A percentile compares a stretch with the other conserved stretches of the same genome.
Evolutionary conservation across 2,113 vertebrate genomes (phyloP).

Genomic region (Brachyhypopomus occidentalis): DNA sequence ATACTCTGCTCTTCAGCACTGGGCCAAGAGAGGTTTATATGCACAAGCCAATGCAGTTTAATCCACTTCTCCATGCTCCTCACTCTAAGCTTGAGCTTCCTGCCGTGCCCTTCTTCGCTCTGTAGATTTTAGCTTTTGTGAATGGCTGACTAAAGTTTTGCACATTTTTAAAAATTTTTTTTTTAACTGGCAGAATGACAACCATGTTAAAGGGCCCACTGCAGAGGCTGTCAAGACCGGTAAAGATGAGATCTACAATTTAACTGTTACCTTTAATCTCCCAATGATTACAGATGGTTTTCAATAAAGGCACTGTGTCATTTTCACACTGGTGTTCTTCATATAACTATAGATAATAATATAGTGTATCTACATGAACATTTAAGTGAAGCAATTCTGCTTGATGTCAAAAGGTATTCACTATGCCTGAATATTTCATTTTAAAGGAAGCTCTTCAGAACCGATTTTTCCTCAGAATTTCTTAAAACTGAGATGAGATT

Average conservation of each 20-base stretch:
- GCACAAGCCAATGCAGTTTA: slow-evolving; percentile 23
- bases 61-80: slow-evolving; percentile 43
- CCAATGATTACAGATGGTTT: neutral
- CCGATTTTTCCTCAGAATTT: neutral
- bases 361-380: neutral
- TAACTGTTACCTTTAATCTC: neutral
- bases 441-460: neutral
- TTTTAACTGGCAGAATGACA: slow-evolving; percentile 4
- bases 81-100: slow-evolving; percentile 29
- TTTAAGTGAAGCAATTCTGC: neutral
- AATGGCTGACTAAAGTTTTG: slow-evolving; percentile 26
- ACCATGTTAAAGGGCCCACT: neutral
- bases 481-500: slow-evolving; percentile 2
- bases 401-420: neutral
- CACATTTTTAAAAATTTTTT: neutral
- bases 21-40: slow-evolving; percentile 26
- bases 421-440: neutral
- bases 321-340: neutral
- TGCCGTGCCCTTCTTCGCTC: slow-evolving; percentile 24
- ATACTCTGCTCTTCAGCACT: slow-evolving; percentile 8
- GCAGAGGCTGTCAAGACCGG: neutral
- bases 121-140: slow-evolving; percentile 41
- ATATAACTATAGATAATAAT: neutral
- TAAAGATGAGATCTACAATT: slow-evolving; percentile 8
- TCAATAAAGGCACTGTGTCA: neutral